phyloP scores from a whole-genome alignment of 1,140 invertebrate genomes.

The Chlorops oryzae region DNA sequence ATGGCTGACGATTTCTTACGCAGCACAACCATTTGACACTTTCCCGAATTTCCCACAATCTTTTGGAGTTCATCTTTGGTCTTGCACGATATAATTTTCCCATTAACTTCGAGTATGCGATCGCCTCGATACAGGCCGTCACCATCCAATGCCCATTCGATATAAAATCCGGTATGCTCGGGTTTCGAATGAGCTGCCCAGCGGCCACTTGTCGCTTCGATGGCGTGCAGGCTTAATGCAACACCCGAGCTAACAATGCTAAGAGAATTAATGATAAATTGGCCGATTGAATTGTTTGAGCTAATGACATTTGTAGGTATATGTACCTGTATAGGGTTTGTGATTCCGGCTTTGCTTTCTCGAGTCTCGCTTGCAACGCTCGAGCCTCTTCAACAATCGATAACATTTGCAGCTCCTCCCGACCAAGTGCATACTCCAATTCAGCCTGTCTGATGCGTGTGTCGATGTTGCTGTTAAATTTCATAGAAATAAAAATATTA shows the following conservation, averaged over 20 bases:
- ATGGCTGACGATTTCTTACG: slow-evolving; percentile 46
- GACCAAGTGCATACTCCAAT: slow-evolving; percentile 77
- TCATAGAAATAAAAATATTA: slow-evolving; percentile 29
- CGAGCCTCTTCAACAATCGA: slow-evolving; percentile 76
- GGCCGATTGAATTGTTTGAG: too few relatives aligned
- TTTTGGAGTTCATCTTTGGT: slow-evolving; percentile 61
- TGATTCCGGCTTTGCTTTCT: slow-evolving; percentile 50
- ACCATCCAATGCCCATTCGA: slow-evolving; percentile 72
- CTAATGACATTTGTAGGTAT: too few relatives aligned
- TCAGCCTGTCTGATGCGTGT: slow-evolving; percentile 84
- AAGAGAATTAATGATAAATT: too few relatives aligned
- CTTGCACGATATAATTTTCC: slow-evolving; percentile 64
- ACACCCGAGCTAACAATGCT: slow-evolving; percentile 43
- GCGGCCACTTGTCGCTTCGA: slow-evolving; percentile 61
- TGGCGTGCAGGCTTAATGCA: slow-evolving; percentile 55
- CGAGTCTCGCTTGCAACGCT: slow-evolving; percentile 69
- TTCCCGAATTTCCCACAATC: slow-evolving; percentile 39
- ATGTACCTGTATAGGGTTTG: slow-evolving; percentile 34
- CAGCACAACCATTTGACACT: slow-evolving; percentile 54
- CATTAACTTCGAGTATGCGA: slow-evolving; percentile 78
- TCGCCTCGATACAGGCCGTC: slow-evolving; percentile 69
- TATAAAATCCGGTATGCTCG: slow-evolving; percentile 56
- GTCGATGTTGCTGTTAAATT: slow-evolving; percentile 86
- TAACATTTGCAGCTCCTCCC: slow-evolving; percentile 79
- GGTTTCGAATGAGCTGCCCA: slow-evolving; percentile 53